Evolutionary conservation across 2,797 vertebrate genomes (phyloP), one percentile per base, ranked within the genome.

Genomic region (Malurus splendens): DNA sequence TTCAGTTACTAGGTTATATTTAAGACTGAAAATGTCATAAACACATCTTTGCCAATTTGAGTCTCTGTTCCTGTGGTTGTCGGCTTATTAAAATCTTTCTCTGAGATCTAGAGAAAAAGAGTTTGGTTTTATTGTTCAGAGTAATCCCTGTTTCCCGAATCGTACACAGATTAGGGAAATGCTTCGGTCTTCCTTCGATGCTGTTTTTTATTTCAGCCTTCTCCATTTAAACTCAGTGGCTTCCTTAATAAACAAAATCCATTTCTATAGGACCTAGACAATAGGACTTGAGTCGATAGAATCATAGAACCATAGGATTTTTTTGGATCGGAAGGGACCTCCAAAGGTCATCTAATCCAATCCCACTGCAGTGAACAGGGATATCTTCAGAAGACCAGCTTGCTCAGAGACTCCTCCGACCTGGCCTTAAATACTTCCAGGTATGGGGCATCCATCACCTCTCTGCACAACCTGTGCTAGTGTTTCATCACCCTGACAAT

Each of bases 201-300:
- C 25, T 79, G 25, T 36, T 80, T 56, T 65, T 50, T 7, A 6
- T 60, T 45, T 65, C n/a, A 50, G 8, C 27, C 10, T 65, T 57
- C 22, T 44, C 38, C 10, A 32, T 57, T 73, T 73, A 65, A 73
- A 57, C 10, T n/a, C 68, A 57, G 27, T 73, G 38, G 12, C n/a
- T 27, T 73, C 38, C 27, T 73, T 73, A 52, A 73, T 23, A 44
- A 51, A 36, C 44, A 57, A 57, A 82, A 73, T 44, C 7, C 7
- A n/a, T 57, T 73, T 74, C 22, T 65, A 28, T 19, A 24, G 60
- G 38, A 25, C 15, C 14, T 38, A 60, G 60, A 44, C 27, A 50
- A 42, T 2, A n/a, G n/a, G 18, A 44, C 18, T 57, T 0, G 0
- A 57, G 44, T 42, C 0, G 0, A 41, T 4, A 48, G 33, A 55